Conservation (phyloP, 2,113 vertebrate genomes). For the Bettongia penicillata region DNA sequence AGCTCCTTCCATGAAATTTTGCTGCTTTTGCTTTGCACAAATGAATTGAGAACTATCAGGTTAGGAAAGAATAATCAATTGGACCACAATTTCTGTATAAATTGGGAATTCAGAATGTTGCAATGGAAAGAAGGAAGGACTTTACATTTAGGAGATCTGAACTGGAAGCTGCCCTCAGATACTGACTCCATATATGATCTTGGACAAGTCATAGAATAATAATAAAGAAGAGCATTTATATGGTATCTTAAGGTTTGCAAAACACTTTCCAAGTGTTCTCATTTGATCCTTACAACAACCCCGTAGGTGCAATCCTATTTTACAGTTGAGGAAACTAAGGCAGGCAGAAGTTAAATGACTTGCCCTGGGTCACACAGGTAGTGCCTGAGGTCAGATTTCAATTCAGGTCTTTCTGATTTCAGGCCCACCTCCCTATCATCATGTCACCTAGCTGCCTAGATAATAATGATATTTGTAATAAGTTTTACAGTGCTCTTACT, state of each 20-base stretch:
- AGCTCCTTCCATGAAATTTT: not conserved
- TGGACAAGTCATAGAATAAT: not conserved
- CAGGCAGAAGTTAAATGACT: too few relatives aligned
- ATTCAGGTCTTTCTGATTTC: too few relatives aligned
- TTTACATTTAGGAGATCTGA: not conserved
- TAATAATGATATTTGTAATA: not conserved
- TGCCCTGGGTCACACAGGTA: too few relatives aligned
- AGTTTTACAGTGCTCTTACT: not conserved
- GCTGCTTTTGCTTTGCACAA: not conserved
- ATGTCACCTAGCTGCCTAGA: not conserved
- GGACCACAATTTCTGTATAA: slow-evolving; percentile 60
- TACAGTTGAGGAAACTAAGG: not conserved
- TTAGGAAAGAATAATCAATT: slow-evolving; percentile 48
- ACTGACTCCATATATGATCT: too few relatives aligned
- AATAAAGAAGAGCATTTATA: too few relatives aligned
- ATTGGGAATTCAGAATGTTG: too few relatives aligned
- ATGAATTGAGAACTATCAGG: slow-evolving; percentile 26
- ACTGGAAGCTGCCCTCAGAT: not conserved
- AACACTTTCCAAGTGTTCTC: not conserved
- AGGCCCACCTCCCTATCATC: not conserved
- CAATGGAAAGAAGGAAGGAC: not conserved
- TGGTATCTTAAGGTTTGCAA: too few relatives aligned
- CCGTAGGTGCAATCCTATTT: not conserved
- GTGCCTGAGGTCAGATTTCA: too few relatives aligned
- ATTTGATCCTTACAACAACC: not conserved